phyloP scores from a whole-genome alignment of 2,888 invertebrate genomes.

The Timema podura region DNA sequence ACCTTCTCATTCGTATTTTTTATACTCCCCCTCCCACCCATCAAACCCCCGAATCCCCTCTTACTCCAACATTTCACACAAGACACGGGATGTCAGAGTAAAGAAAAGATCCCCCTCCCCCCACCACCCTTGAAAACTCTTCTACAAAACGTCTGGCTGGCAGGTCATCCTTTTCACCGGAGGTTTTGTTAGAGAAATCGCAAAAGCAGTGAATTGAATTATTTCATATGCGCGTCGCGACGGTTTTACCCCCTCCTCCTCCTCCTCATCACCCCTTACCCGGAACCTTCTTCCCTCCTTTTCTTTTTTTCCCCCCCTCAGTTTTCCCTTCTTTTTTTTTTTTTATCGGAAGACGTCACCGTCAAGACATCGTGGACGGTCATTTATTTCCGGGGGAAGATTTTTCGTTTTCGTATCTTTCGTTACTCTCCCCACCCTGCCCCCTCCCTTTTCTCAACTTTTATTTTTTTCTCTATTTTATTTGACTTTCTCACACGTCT shows the following conservation, averaged over 20 bases:
- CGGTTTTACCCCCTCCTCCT: constrained; percentile 5
- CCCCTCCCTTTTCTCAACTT: background rate
- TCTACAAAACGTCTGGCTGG: background rate
- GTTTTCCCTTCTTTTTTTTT: background rate
- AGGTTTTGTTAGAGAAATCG: constrained; percentile 17
- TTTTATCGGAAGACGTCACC: background rate
- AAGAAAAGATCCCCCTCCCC: too few species aligned
- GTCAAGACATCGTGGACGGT: constrained; percentile 19
- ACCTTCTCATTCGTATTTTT: background rate
- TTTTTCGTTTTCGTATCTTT: constrained; percentile 24
- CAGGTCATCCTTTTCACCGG: constrained; percentile 21
- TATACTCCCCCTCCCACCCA: too few species aligned
- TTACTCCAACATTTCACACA: too few species aligned
- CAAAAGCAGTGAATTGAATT: constrained; percentile 25
- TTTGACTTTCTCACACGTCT: constrained; percentile 10
- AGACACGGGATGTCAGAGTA: too few species aligned
- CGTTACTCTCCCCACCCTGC: constrained; percentile 11
- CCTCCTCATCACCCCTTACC: background rate
- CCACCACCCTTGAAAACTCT: too few species aligned
- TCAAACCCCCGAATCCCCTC: too few species aligned
- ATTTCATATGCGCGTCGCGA: constrained; percentile 26
- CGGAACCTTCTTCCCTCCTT: background rate
- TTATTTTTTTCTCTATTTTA: constrained; percentile 18
- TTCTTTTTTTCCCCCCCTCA: background rate
- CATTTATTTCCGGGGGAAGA: constrained; percentile 26